Conservation (phyloP, 2,113 vertebrate species). For the Peromyscus polionotus region DNA sequence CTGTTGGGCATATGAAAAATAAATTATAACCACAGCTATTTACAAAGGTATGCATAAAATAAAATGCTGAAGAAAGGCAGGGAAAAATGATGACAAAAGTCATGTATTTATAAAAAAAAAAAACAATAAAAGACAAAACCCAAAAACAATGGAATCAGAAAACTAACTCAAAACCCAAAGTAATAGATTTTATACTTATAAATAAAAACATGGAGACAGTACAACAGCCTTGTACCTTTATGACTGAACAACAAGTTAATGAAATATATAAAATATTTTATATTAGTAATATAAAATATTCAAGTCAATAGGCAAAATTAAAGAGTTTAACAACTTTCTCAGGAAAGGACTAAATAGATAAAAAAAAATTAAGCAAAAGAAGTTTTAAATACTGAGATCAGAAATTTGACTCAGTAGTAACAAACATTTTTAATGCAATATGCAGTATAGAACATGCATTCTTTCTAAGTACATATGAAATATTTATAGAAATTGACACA, state of each 20-base stretch:
- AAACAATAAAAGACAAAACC: not conserved
- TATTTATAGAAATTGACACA: not conserved
- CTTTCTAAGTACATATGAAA: not conserved
- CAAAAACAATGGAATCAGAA: not conserved
- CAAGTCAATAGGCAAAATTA: not conserved
- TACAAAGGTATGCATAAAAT: not conserved
- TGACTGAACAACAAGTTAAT: not conserved
- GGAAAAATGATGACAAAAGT: not conserved
- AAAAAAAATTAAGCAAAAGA: not conserved
- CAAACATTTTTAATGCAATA: not conserved
- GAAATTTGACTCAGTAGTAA: not conserved
- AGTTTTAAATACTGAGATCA: not conserved
- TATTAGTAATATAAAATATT: not conserved
- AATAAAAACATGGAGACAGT: not conserved
- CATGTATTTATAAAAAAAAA: not conserved
- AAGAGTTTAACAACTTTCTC: conserved; percentile 1
- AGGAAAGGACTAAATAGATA: not conserved
- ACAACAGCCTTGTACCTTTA: not conserved
- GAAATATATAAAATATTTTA: not conserved
- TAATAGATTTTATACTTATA: not conserved
- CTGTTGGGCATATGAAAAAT: not conserved
- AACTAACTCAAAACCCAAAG: not conserved
- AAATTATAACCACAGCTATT: not conserved
- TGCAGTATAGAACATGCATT: not conserved
- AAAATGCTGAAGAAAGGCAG: not conserved